Evolutionary conservation across 2,888 invertebrate species (phyloP).

Genomic region (Tachina fera): DNA sequence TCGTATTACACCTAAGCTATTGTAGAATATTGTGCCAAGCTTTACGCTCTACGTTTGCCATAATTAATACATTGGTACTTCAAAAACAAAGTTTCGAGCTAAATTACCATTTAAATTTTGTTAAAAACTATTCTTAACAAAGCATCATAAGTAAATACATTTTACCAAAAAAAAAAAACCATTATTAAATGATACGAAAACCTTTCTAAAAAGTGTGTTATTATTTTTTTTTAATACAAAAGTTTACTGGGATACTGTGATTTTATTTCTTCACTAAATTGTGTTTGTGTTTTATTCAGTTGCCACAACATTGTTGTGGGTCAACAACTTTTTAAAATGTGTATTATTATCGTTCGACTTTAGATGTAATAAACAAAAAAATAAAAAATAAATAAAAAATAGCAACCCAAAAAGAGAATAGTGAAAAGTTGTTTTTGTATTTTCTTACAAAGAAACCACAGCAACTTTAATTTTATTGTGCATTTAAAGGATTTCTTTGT

Average conservation of each 20-base stretch:
- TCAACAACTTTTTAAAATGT: conserved; percentile 55
- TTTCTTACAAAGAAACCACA: conserved; percentile 2
- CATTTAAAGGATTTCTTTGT: conserved; percentile 7
- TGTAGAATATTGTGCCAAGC: too few relatives aligned
- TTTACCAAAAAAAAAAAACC: too few relatives aligned
- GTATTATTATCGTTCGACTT: conserved; percentile 42
- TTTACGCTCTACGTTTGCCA: too few relatives aligned
- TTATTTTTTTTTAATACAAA: neutral
- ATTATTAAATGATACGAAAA: too few relatives aligned
- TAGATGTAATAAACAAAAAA: conserved; percentile 12
- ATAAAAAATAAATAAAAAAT: neutral
- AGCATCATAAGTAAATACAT: too few relatives aligned
- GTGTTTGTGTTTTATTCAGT: neutral
- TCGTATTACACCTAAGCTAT: too few relatives aligned
- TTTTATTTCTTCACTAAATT: neutral
- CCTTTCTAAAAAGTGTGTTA: too few relatives aligned
- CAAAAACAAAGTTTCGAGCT: too few relatives aligned
- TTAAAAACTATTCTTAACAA: too few relatives aligned
- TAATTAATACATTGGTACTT: too few relatives aligned
- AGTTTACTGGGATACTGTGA: neutral
- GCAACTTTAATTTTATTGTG: conserved; percentile 28
- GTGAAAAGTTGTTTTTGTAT: neutral
- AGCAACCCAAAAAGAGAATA: neutral
- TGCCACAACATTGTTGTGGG: conserved; percentile 52
- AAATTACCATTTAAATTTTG: too few relatives aligned